Evolutionary conservation across 2,797 vertebrate species (phyloP).

Genomic region (Petrocephalus schoutedeni): DNA sequence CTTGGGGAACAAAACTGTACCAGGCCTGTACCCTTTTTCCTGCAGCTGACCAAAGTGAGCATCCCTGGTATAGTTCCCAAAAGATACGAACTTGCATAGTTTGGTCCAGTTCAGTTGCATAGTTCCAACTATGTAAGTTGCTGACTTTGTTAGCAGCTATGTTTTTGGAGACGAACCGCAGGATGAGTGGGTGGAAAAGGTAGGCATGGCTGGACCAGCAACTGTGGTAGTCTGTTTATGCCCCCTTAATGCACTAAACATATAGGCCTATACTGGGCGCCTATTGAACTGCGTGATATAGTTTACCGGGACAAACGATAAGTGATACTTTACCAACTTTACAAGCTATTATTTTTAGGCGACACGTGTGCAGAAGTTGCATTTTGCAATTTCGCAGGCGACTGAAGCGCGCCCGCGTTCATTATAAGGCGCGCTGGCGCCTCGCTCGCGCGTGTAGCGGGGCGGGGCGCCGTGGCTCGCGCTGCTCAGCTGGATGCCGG

Average conservation of each 20-base stretch:
- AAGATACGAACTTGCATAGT: not conserved
- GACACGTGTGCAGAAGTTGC: not conserved
- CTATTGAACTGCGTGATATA: not conserved
- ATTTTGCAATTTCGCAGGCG: not conserved
- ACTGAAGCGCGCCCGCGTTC: not conserved
- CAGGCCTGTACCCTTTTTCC: too few relatives aligned
- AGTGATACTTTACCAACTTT: not conserved
- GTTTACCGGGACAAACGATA: not conserved
- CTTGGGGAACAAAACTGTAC: too few relatives aligned
- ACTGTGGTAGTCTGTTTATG: not conserved
- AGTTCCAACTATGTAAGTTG: not conserved
- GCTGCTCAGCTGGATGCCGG: slow-evolving; percentile 30
- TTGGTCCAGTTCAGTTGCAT: not conserved
- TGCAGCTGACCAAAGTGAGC: too few relatives aligned
- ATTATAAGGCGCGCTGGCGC: not conserved
- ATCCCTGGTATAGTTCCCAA: not conserved
- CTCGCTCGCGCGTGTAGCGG: not conserved
- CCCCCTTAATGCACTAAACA: not conserved
- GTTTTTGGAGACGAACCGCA: not conserved
- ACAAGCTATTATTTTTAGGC: not conserved
- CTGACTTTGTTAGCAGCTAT: not conserved
- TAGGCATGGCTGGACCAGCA: not conserved
- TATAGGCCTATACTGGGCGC: not conserved
- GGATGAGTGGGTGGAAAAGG: not conserved
- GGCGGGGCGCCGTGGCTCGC: not conserved